Percentiles rank a stretch among this genome's conserved stretches.
These are phyloP conservation scores for Callipepla californica DNA, from an alignment of 2,113 vertebrate species.

Conservation along the genomic window DNA sequence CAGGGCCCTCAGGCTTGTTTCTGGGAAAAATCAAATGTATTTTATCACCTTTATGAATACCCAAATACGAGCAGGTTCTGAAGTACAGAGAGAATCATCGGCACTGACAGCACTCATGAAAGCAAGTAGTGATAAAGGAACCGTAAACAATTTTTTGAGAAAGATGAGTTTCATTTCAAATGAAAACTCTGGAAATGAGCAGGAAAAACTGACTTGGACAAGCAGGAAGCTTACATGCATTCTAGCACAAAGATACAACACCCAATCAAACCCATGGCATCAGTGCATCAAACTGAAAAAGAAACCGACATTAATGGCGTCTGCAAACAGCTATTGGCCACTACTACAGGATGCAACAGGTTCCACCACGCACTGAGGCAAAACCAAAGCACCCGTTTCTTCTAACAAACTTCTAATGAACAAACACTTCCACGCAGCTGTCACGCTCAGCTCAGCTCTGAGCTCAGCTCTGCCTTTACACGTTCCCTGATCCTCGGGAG, in stretches of 20 bases:
- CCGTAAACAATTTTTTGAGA: neutral
- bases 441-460: neutral
- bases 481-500: neutral
- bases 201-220: neutral
- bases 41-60: constrained; percentile 32
- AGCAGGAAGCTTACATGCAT: neutral
- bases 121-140: constrained; percentile 27
- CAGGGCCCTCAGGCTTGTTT: constrained; percentile 10
- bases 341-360: neutral
- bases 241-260: neutral
- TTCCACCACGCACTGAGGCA: neutral
- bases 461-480: neutral
- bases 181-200: neutral
- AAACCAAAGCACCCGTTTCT: neutral
- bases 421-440: neutral
- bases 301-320: neutral
- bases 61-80: constrained; percentile 10
- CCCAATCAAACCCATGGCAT: neutral
- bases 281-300: neutral
- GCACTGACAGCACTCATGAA: constrained; percentile 23
- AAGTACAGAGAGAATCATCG: neutral
- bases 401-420: neutral
- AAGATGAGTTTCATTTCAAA: constrained; percentile 37
- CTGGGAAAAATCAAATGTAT: constrained; percentile 48
- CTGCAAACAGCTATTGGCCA: neutral